These are phyloP conservation scores for Philypnodon macrostomus DNA, from an alignment of 2,797 vertebrate species.

Conservation along the genomic window DNA sequence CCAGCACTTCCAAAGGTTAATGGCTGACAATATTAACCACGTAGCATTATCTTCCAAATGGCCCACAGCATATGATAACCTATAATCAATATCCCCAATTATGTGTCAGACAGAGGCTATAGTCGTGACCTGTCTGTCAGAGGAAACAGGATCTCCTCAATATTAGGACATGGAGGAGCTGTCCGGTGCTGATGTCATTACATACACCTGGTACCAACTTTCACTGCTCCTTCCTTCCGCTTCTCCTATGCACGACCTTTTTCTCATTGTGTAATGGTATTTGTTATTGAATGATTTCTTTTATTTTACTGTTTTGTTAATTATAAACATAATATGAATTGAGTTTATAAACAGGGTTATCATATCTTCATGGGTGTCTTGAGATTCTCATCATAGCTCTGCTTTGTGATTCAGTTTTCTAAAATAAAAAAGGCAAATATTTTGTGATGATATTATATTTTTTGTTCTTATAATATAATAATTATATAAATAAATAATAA, in stretches of 20 bases:
- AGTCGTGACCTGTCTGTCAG: conserved; percentile 78
- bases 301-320: no score
- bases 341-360: no score
- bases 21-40: conserved; percentile 83
- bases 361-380: no score
- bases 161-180: conserved; percentile 67
- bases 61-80: conserved; percentile 82
- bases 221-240: conserved; percentile 31
- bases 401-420: no score
- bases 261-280: background rate
- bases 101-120: conserved; percentile 77
- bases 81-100: conserved; percentile 87
- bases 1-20: conserved; percentile 78
- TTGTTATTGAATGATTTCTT: no score
- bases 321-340: no score
- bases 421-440: no score
- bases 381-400: no score
- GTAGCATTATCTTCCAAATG: conserved; percentile 83
- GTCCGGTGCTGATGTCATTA: conserved; percentile 79
- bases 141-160: conserved; percentile 79
- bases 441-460: no score
- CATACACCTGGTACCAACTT: conserved; percentile 79
- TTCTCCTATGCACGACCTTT: conserved; percentile 3
- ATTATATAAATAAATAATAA: no score
- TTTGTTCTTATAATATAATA: no score